These are phyloP conservation scores for Myotis pilosus DNA, from an alignment of 2,797 vertebrate genomes.

Conservation along the genomic window DNA sequence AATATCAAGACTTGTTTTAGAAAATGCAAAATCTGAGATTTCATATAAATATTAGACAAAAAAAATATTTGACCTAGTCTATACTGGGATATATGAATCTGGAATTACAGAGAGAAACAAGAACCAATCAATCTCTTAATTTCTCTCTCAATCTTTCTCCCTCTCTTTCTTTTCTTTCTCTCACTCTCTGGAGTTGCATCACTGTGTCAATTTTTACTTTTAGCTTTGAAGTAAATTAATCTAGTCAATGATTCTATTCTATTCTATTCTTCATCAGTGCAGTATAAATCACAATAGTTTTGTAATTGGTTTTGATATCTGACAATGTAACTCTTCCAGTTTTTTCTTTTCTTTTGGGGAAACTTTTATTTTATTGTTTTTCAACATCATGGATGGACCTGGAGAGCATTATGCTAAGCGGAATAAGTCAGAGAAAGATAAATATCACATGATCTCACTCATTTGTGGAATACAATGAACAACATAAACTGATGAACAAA, in stretches of 20 bases:
- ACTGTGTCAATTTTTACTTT: neutral
- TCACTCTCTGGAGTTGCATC: neutral
- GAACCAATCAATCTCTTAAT: neutral
- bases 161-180: neutral
- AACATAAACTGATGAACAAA: too few species aligned
- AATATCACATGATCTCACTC: too few species aligned
- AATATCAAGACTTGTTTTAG: neutral
- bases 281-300: neutral
- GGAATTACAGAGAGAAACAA: neutral
- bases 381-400: too few species aligned
- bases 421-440: too few species aligned
- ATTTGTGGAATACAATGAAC: too few species aligned
- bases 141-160: neutral
- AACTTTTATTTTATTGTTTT: neutral
- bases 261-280: neutral
- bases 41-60: neutral
- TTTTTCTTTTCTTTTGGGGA: neutral
- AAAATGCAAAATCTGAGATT: neutral
- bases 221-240: neutral
- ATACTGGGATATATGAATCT: neutral
- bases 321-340: neutral
- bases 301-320: neutral
- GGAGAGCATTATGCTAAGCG: too few species aligned
- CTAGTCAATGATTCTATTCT: neutral
- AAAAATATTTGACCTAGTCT: neutral